phyloP scores from a whole-genome alignment of 2,888 invertebrate genomes.

The Amiota communis region DNA sequence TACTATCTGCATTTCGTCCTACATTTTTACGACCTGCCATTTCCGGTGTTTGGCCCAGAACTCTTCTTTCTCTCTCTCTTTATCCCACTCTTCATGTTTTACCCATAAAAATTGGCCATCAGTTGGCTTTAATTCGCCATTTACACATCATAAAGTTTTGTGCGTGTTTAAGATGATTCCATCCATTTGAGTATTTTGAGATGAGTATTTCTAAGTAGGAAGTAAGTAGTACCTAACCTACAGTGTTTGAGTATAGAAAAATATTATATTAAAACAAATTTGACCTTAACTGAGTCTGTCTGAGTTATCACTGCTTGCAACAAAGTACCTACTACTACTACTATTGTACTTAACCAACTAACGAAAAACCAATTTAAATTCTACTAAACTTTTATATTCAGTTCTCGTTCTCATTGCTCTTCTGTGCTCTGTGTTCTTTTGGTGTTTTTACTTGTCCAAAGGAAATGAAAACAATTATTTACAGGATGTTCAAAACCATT shows the following conservation, averaged over 20 bases:
- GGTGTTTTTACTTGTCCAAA: constrained; percentile 3
- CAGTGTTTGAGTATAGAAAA: background rate
- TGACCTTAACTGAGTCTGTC: background rate
- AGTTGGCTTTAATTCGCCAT: constrained; percentile 53
- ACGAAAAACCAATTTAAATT: too few relatives aligned
- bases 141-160: constrained; percentile 54
- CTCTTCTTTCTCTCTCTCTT: constrained; percentile 46
- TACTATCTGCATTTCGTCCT: constrained; percentile 28
- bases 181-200: too few relatives aligned
- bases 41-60: constrained; percentile 40
- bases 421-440: background rate
- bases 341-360: too few relatives aligned
- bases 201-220: background rate
- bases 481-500: constrained; percentile 29
- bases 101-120: constrained; percentile 32
- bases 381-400: background rate
- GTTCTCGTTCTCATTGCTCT: constrained; percentile 4
- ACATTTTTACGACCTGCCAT: constrained; percentile 49
- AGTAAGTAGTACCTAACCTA: too few relatives aligned
- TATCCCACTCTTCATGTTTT: constrained; percentile 46
- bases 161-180: constrained; percentile 25
- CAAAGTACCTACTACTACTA: too few relatives aligned
- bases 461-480: constrained; percentile 30
- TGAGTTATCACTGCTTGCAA: too few relatives aligned
- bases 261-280: background rate